These are phyloP conservation scores for Pediacus dermestoides DNA, from an alignment of 2,888 invertebrate species.

Conservation along the genomic window DNA sequence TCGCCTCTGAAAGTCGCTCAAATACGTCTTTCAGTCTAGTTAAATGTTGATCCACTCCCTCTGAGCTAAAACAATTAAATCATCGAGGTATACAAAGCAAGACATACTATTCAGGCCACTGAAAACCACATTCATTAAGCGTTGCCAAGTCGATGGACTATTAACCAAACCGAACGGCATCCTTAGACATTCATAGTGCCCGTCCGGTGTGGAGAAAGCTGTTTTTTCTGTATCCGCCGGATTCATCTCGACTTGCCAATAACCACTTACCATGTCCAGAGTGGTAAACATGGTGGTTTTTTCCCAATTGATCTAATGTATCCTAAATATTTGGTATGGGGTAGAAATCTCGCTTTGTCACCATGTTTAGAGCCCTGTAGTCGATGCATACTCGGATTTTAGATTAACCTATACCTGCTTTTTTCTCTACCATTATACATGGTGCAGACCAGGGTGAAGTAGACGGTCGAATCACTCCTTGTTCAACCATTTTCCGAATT, in stretches of 20 bases:
- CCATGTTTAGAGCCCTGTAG: constrained; percentile 18
- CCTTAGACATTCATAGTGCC: constrained; percentile 31
- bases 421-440: constrained; percentile 34
- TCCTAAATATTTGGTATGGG: constrained; percentile 24
- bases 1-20: too few species aligned
- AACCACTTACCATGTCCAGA: constrained; percentile 22
- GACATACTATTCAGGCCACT: constrained; percentile 22
- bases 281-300: constrained; percentile 21
- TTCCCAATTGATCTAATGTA: constrained; percentile 18
- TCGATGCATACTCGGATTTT: constrained; percentile 23
- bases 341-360: constrained; percentile 22
- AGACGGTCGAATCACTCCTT: constrained; percentile 26
- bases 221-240: constrained; percentile 22
- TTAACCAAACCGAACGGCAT: too few species aligned
- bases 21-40: constrained; percentile 18
- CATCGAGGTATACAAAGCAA: constrained; percentile 28
- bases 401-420: constrained; percentile 11
- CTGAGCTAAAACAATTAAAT: too few species aligned
- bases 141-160: too few species aligned
- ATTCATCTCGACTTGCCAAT: constrained; percentile 22
- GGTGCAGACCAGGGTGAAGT: constrained; percentile 38
- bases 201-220: constrained; percentile 25
- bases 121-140: constrained; percentile 32
- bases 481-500: constrained; percentile 27
- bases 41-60: constrained; percentile 19